These are phyloP conservation scores for Mormyrops boulengeri DNA, from an alignment of 2,797 vertebrate species.

Conservation along the genomic window DNA sequence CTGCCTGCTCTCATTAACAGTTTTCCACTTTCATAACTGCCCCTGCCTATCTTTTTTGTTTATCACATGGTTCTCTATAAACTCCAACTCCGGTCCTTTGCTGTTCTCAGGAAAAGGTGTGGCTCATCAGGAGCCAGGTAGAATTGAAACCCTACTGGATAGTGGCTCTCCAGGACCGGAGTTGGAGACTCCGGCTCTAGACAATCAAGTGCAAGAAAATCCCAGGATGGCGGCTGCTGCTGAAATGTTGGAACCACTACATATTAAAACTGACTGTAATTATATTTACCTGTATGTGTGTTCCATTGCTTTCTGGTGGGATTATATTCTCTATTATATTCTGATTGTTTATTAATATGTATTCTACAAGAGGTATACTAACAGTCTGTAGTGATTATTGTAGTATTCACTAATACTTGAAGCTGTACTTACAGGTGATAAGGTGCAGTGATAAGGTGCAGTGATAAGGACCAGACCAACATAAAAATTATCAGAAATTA, in stretches of 20 bases:
- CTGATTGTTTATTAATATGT: background rate
- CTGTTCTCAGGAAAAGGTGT: too few relatives aligned
- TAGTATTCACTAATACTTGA: background rate
- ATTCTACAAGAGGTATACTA: background rate
- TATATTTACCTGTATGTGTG: background rate
- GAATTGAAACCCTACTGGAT: background rate
- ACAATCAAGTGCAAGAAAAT: background rate
- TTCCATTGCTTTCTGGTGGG: background rate
- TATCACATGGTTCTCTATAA: background rate
- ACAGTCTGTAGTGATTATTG: background rate
- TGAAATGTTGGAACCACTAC: background rate
- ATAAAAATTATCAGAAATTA: background rate
- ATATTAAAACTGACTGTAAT: background rate
- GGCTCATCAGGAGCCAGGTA: background rate
- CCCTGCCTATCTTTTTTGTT: background rate
- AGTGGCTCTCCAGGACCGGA: background rate
- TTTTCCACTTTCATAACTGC: background rate
- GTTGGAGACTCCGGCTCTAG: background rate
- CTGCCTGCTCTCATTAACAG: background rate
- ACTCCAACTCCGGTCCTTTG: background rate
- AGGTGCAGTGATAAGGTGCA: background rate
- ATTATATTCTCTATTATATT: background rate
- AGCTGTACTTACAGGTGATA: background rate
- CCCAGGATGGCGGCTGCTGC: background rate
- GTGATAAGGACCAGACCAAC: background rate